Evolutionary conservation across 2,113 vertebrate species (phyloP).

Genomic region (Irena cyanogastra): DNA sequence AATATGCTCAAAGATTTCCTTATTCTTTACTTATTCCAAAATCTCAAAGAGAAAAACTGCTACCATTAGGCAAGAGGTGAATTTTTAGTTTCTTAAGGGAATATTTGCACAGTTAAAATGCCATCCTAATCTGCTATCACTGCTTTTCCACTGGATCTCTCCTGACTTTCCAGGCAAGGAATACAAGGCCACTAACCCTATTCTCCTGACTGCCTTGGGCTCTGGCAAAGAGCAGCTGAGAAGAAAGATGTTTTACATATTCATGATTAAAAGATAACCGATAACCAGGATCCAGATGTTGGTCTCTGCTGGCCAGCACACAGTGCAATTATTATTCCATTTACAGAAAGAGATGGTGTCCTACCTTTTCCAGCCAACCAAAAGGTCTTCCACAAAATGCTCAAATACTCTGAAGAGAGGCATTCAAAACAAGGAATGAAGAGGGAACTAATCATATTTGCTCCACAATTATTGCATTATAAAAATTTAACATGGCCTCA

Average conservation of each 20-base stretch:
- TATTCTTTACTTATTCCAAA: not conserved
- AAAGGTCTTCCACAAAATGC: slow-evolving; percentile 23
- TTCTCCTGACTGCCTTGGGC: not conserved
- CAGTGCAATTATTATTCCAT: slow-evolving; percentile 52
- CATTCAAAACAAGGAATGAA: slow-evolving; percentile 41
- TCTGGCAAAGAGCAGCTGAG: slow-evolving; percentile 5
- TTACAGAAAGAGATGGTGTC: slow-evolving; percentile 33
- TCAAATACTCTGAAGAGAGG: slow-evolving; percentile 16
- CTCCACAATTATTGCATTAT: slow-evolving; percentile 38
- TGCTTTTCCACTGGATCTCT: not conserved
- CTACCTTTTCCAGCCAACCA: not conserved
- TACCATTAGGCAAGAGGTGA: not conserved
- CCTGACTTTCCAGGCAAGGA: not conserved
- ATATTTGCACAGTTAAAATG: not conserved
- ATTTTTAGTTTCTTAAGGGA: not conserved
- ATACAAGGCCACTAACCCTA: not conserved
- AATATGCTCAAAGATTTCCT: not conserved
- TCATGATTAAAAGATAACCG: slow-evolving; percentile 19
- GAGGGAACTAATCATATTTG: not conserved
- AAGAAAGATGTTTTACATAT: not conserved
- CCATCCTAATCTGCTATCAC: not conserved
- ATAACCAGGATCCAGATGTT: slow-evolving; percentile 51
- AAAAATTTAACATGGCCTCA: not conserved
- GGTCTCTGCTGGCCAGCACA: not conserved
- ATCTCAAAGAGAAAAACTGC: not conserved